Evolutionary conservation across 1,140 invertebrate species (phyloP), one percentile per base, ranked within the genome.

Genomic region (Copidosoma floridanum): DNA sequence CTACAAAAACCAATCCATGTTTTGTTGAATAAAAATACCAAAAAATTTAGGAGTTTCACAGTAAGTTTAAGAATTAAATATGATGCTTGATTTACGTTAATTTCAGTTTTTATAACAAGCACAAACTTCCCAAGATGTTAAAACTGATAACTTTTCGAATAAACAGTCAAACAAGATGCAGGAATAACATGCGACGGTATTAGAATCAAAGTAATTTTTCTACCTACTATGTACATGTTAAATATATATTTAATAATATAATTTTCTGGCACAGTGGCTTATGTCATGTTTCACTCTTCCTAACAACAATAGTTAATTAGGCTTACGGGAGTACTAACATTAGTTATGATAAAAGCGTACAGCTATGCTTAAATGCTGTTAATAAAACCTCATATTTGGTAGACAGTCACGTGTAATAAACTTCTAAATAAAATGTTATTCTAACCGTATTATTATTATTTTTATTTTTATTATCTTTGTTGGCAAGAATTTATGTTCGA

Each of bases 151-250:
- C n/a, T n/a, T n/a, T n/a, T 18, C 0, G 43, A 59, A 37, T 52
- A 2, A 59, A 59, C 41, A 6, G 50, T 29, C 46, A 46, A 11
- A 20, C 11, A 10, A 14, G 6, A 26, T n/a, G 27, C 11, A 10
- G 16, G 6, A 26, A 18, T 44, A 35, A 18, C 27, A 23, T 20
- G 11, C 20, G 46, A 46, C 48, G 27, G 10, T n/a, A 46, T 52
- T 8, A 18, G 41, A 2, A 43, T 43, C 3, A 55, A 54, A n/a
- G n/a, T 61, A n/a, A 61, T 50, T 61, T 40, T 16, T 60, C 57
- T 60, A 61, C 24, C 58, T 61, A 61, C 48, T 61, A 55, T 61
- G 1, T 61, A 61, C 52, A 61, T 32, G 32, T 56, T 21, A 52
- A 56, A 37, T 57, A 32, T 20, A 40, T 32, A 24, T 37, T 40